These are phyloP conservation scores for Chloropsis hardwickii DNA, from an alignment of 2,113 vertebrate genomes.

Conservation along the genomic window DNA sequence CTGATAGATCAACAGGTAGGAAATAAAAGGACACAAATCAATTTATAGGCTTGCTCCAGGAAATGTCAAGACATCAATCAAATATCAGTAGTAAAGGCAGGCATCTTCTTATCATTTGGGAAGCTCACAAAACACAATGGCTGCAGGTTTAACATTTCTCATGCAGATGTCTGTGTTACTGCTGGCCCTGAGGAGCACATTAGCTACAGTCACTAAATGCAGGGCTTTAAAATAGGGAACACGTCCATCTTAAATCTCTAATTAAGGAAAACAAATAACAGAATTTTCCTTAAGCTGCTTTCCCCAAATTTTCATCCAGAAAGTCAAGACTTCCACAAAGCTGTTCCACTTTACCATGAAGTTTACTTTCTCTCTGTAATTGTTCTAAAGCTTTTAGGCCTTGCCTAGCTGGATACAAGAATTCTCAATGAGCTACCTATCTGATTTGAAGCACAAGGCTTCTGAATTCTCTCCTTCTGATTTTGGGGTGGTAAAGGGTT, in stretches of 20 bases:
- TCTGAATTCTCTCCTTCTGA: not conserved
- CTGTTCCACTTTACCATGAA: not conserved
- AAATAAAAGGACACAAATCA: not conserved
- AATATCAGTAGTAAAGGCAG: not conserved
- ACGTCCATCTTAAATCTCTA: not conserved
- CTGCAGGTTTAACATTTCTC: not conserved
- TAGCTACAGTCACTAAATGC: not conserved
- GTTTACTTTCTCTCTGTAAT: not conserved
- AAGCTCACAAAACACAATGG: not conserved
- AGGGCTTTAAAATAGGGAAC: not conserved
- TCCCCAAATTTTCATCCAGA: not conserved
- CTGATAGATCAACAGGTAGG: not conserved
- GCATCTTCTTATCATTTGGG: not conserved
- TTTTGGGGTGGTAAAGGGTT: rapidly evolving
- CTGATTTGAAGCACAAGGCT: not conserved
- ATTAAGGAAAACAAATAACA: not conserved
- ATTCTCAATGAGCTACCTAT: not conserved
- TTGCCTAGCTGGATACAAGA: not conserved
- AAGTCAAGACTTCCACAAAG: not conserved
- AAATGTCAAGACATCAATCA: not conserved
- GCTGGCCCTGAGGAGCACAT: not conserved
- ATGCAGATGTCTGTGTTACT: not conserved
- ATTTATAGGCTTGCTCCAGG: not conserved
- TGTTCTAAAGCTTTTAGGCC: not conserved
- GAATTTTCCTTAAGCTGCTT: not conserved